Evolutionary conservation across 1,140 invertebrate species (phyloP).

Genomic region (Drosophila repleta): DNA sequence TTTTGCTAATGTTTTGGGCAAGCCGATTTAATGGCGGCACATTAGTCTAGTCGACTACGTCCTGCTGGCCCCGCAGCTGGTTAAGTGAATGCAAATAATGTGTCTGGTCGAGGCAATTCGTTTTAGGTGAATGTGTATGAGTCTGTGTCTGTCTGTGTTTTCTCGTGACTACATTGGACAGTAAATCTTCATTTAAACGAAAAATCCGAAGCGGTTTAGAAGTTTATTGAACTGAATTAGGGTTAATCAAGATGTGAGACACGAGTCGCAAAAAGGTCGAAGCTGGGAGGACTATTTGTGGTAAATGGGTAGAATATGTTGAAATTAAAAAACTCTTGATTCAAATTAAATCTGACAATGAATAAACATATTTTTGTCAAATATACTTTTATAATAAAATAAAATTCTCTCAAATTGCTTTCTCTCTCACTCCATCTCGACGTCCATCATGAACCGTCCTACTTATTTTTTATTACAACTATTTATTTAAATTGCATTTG

Average conservation of each 20-base stretch:
- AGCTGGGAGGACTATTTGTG: neutral
- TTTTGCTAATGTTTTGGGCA: slow-evolving; percentile 52
- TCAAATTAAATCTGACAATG: too few species aligned
- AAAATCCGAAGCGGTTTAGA: neutral
- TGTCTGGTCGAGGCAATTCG: slow-evolving; percentile 19
- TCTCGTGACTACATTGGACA: neutral
- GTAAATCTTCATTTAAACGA: neutral
- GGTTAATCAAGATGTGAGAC: neutral
- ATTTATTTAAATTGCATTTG: slow-evolving; percentile 8
- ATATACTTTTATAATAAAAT: too few species aligned
- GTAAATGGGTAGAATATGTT: too few species aligned
- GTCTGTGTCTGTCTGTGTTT: neutral
- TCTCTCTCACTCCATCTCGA: too few species aligned
- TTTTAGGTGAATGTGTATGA: neutral
- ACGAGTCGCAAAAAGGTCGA: neutral
- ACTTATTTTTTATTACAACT: neutral
- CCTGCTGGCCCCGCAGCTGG: slow-evolving; percentile 9
- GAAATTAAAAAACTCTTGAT: too few species aligned
- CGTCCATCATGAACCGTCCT: neutral
- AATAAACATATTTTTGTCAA: too few species aligned
- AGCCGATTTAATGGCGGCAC: slow-evolving; percentile 68
- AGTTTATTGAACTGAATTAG: slow-evolving; percentile 14
- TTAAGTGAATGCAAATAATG: slow-evolving; percentile 34
- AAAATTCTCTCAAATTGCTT: too few species aligned
- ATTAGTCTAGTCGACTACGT: slow-evolving; percentile 54